Base-by-base conservation (phyloP, 2,888 invertebrate species). In the Machimus rusticus region DNA sequence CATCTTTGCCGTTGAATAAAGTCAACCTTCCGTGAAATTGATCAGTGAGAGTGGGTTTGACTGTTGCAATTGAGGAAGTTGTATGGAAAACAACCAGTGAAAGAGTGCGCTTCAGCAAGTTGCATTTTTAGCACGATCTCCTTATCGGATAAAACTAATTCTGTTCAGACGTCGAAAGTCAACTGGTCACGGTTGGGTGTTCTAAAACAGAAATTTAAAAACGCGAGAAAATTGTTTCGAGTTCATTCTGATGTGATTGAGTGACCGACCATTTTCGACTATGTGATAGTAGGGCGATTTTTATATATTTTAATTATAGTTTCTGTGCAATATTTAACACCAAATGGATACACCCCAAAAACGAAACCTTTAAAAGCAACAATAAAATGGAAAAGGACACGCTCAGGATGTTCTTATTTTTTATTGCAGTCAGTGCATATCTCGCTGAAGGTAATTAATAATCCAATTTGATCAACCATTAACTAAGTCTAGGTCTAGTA, bases 31-130 rank as follows among this genome's bases (percentile, higher is more conserved):
- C 77, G 46, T 86, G 77, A 86, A 86, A 86, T 86, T 86, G 86
- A 77, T 37, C 76, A 86, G 86, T 86, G 86, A 86, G 86, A 86
- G 86, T 86, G 51, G n/a, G 34, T 86, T n/a, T 19, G 86, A 57
- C 31, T 46, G 46, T 86, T 85, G 74, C 19, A 85, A 46, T 51
- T 55, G 39, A 79, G 79, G 79, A 79, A 79, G 51, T 79, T 31
- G 79, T 23, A 39, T 19, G 51, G 51, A 79, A 79, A 51, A 51
- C 31, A 19, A 9, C 12, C 2, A 46, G 28, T 46, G 79, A 16
- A 16, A 6, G 39, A 37, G 23, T 66, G 0, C 43, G 14, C 78
- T 78, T n/a, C 78, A 46, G n/a, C 28, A 14, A 43, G 46, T 79
- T 79, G 51, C 79, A 79, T 12, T 79, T 78, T 79, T 66, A 66